phyloP scores from a whole-genome alignment of 2,113 vertebrate genomes.

The Xiphias gladius region DNA sequence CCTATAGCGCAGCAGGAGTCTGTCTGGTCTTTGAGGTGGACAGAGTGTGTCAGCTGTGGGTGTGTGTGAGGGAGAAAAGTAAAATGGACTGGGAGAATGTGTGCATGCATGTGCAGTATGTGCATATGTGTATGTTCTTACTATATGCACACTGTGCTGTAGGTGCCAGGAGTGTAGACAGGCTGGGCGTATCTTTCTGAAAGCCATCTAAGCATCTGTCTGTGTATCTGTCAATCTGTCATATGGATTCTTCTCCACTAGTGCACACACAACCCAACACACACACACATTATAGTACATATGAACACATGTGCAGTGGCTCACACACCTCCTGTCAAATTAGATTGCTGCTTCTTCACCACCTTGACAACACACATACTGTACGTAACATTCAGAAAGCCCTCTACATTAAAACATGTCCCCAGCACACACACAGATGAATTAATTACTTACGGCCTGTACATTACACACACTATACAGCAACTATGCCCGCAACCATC shows the following conservation, averaged over 20 bases:
- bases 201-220: constrained; percentile 33
- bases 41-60: constrained; percentile 50
- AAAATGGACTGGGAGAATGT: constrained; percentile 34
- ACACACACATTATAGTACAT: not conserved
- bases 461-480: not conserved
- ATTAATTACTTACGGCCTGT: not conserved
- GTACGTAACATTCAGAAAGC: not conserved
- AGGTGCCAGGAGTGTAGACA: constrained; percentile 2
- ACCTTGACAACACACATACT: constrained; percentile 8
- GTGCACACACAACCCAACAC: not conserved
- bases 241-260: constrained; percentile 24
- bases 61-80: constrained; percentile 32
- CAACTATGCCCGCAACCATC: not conserved
- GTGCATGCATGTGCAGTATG: not conserved
- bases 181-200: constrained; percentile 19
- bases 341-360: constrained; percentile 15
- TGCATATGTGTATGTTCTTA: constrained; percentile 12
- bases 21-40: constrained; percentile 44
- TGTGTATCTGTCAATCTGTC: constrained; percentile 47
- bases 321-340: constrained; percentile 45
- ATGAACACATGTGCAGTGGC: constrained; percentile 10
- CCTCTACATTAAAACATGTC: not conserved
- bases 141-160: not conserved
- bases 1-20: constrained; percentile 40
- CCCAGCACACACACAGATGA: not conserved